Conservation (phyloP, 2,113 vertebrate genomes). For the Larimichthys polyactis region DNA sequence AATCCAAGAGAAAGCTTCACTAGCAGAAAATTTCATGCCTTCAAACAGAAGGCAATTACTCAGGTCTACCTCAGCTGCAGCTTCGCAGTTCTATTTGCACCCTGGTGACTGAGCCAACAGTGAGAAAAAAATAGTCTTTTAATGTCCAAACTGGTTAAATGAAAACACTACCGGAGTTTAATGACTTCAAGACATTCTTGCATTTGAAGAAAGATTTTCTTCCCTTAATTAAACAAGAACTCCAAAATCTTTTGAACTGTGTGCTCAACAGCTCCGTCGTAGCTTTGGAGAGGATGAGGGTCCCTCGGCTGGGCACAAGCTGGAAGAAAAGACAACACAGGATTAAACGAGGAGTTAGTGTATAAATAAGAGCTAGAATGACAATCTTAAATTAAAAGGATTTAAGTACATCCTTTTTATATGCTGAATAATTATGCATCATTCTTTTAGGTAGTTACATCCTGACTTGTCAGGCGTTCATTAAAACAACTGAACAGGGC, state of each 20-base stretch:
- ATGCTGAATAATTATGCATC: background rate
- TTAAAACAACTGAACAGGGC: background rate
- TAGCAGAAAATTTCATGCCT: constrained; percentile 27
- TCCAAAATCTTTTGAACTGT: constrained; percentile 24
- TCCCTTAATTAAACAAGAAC: constrained; percentile 48
- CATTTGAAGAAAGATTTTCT: constrained; percentile 20
- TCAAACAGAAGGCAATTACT: constrained; percentile 50
- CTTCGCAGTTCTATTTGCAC: constrained; percentile 27
- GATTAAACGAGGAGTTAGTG: constrained; percentile 10
- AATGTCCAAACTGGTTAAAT: constrained; percentile 23
- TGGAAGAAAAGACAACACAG: constrained; percentile 40
- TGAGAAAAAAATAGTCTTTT: background rate
- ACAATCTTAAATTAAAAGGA: background rate
- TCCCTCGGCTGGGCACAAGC: constrained; percentile 1
- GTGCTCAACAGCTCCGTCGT: constrained; percentile 13
- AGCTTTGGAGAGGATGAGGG: constrained; percentile 19
- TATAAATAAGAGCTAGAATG: background rate
- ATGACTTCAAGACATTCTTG: constrained; percentile 10
- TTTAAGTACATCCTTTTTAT: background rate
- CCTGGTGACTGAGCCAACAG: constrained; percentile 10
- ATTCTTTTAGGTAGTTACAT: background rate
- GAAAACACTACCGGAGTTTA: constrained; percentile 27
- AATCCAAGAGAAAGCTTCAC: constrained; percentile 62
- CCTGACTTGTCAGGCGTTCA: background rate
- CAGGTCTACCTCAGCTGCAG: constrained; percentile 6